Evolutionary conservation across 2,888 invertebrate species (phyloP).

Genomic region (Cybosia mesomella): DNA sequence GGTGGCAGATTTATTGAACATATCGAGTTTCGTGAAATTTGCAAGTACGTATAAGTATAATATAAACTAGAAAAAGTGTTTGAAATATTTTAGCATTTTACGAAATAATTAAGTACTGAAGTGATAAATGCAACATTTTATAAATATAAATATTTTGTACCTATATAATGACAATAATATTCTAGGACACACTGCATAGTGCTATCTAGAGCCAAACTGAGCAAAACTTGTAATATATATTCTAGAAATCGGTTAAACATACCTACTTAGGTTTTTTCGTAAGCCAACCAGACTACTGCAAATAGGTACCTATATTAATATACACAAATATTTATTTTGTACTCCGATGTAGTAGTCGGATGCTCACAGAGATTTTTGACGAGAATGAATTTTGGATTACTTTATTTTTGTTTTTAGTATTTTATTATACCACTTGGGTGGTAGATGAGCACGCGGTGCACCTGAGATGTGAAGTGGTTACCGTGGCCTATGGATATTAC

Average conservation of each 20-base stretch:
- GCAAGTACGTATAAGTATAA: slow-evolving; percentile 11
- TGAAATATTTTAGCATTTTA: neutral
- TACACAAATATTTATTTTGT: neutral
- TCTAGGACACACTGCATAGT: neutral
- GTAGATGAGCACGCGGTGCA: too few species aligned
- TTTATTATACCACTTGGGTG: too few species aligned
- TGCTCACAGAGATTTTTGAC: too few species aligned
- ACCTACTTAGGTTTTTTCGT: too few species aligned
- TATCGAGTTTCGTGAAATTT: slow-evolving; percentile 6
- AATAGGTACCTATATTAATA: too few species aligned
- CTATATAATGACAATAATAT: neutral
- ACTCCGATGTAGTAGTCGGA: neutral
- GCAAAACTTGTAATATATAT: neutral
- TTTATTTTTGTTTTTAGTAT: too few species aligned
- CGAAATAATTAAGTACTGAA: neutral
- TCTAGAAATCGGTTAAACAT: too few species aligned
- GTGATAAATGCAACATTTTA: neutral
- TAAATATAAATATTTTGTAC: neutral
- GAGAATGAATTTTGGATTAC: too few species aligned
- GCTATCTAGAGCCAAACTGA: neutral
- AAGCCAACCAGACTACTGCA: too few species aligned
- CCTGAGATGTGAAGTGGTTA: too few species aligned
- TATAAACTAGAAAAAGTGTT: neutral
- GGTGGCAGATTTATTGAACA: slow-evolving; percentile 37
- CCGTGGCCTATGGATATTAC: too few species aligned